phyloP scores from a whole-genome alignment of 2,113 vertebrate species.

The Chaetorhynchus papuensis region DNA sequence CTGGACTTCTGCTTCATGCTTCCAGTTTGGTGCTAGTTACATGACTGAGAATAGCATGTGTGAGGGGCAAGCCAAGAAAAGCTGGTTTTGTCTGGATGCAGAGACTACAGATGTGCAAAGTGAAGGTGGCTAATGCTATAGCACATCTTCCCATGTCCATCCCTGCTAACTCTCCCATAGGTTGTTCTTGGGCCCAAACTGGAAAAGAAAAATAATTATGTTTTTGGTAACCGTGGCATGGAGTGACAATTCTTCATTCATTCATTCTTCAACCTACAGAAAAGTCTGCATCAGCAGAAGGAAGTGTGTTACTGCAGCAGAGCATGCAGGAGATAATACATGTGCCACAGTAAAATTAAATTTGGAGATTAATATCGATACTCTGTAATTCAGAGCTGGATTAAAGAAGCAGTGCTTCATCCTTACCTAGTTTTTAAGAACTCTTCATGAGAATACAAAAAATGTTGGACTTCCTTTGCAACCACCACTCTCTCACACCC shows the following conservation, averaged over 20 bases:
- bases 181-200: conserved; percentile 32
- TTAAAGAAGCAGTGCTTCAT: background rate
- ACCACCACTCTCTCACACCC: background rate
- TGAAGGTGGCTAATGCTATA: background rate
- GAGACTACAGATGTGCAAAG: background rate
- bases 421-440: background rate
- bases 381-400: conserved; percentile 37
- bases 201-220: conserved; percentile 65
- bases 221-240: conserved; percentile 53
- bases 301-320: conserved; percentile 25
- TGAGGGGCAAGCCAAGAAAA: background rate
- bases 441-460: background rate
- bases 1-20: background rate
- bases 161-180: conserved; percentile 6
- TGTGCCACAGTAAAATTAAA: conserved; percentile 42
- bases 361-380: conserved; percentile 58
- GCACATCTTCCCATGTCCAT: background rate
- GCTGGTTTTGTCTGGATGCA: background rate
- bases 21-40: background rate
- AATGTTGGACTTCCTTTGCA: background rate
- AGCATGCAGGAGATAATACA: conserved; percentile 35
- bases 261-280: conserved; percentile 41
- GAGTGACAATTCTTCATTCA: conserved; percentile 50
- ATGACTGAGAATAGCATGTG: background rate
- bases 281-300: conserved; percentile 27